Evolutionary conservation across 2,888 invertebrate genomes (phyloP), one percentile per base, ranked within the genome.

Genomic region (Junonia oenone): DNA sequence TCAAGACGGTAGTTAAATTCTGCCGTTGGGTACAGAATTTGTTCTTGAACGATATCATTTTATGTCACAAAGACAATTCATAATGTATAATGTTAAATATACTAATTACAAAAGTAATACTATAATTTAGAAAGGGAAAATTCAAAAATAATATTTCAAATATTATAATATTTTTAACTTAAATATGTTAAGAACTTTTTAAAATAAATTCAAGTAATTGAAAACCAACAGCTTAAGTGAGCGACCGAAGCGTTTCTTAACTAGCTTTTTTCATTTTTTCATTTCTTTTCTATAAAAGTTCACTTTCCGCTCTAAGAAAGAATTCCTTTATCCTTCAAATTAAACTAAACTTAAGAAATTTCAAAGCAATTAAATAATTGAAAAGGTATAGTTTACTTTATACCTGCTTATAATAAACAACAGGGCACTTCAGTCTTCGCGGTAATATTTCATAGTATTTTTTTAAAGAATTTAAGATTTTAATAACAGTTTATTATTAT

Each of bases 1-100:
- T 68, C 66, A 68, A 55, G 62, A 61, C 56, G 51, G 61, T 59
- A 63, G 63, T 66, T 68, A 66, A 64, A 64, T 66, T 64, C 35
- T 59, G 58, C 55, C 46, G 40, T 64, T 61, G 56, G 50, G 51
- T 61, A 56, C 43, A 57, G 57, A 62, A 53, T 40, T 45, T 50
- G 46, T 56, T 38, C 19, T 46, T 22, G 45, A 60, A 57, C 53
- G 51, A 52, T 35, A 43, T 43, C 26, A 26, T 26, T 43, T 43
- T 26, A 13, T 2, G 6, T 43, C 43, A 26, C n/a, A n/a, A n/a
- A n/a, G n/a, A n/a, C n/a, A n/a, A n/a, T n/a, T n/a, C n/a, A n/a
- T n/a, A n/a, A n/a, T n/a, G n/a, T n/a, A n/a, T n/a, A n/a, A n/a
- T n/a, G n/a, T n/a, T n/a, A n/a, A n/a, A n/a, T n/a, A n/a, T n/a